Evolutionary conservation across 2,113 vertebrate genomes (phyloP).

Genomic region (Crotalus horridus): DNA sequence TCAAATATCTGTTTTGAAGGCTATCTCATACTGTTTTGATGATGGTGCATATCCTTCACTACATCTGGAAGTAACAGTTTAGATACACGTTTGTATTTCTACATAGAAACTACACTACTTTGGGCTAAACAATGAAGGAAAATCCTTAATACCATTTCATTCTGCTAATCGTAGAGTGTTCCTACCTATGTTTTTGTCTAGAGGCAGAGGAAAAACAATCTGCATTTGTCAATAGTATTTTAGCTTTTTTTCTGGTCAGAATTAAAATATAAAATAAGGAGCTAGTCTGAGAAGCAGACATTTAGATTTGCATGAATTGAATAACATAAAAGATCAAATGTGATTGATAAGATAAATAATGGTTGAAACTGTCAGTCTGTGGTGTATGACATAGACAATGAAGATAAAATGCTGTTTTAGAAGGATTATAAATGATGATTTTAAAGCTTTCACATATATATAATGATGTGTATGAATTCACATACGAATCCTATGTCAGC

Average conservation of each 20-base stretch:
- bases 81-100: background rate
- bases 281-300: rapidly evolving
- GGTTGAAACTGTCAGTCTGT: background rate
- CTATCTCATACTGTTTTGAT: background rate
- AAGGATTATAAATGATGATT: background rate
- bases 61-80: background rate
- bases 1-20: background rate
- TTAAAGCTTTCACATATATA: background rate
- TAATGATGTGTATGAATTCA: background rate
- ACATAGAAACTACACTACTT: background rate
- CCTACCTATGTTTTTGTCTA: background rate
- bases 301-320: rapidly evolving
- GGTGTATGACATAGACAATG: rapidly evolving
- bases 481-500: background rate
- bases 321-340: rapidly evolving
- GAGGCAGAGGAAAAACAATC: background rate
- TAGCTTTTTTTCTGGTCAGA: background rate
- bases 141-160: background rate
- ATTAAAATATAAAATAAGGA: background rate
- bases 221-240: background rate
- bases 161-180: background rate
- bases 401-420: background rate
- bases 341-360: background rate
- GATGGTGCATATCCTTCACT: background rate
- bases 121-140: background rate